Base-by-base conservation (phyloP, 1,140 invertebrate genomes). In the Papilio aristodemus region DNA sequence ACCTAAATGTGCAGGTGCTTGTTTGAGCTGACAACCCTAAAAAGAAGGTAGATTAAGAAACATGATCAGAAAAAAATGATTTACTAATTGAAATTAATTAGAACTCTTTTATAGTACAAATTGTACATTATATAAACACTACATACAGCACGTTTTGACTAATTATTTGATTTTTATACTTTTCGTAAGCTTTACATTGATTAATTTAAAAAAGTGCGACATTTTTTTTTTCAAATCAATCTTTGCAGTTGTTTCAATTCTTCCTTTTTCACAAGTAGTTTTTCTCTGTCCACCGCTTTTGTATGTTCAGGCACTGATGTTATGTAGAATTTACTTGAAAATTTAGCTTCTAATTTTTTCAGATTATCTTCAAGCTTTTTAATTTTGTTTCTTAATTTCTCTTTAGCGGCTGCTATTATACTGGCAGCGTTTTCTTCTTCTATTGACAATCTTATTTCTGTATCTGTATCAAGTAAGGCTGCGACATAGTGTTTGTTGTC, bases 161-260 rank as follows among this genome's bases (percentile, higher is more conserved):
- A n/a, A n/a, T n/a, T n/a, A n/a, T n/a, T n/a, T n/a, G n/a, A n/a
- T n/a, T n/a, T n/a, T n/a, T n/a, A n/a, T n/a, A n/a, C 17, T 10
- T 19, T 8, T 25, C 8, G 8, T 6, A 57, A 7, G 7, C n/a
- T 46, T 64, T 70, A 69, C 41, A 67, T 71, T 27, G 22, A 62
- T 46, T 32, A 32, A 32, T 32, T 32, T 6, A 32, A 2, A 32
- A 32, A 32, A 32, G 6, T n/a, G n/a, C n/a, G n/a, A n/a, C n/a
- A 32, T 32, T 3, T 2, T 32, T 32, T 57, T 67, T 37, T 32
- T 66, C 75, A 81, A 63, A 80, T 82, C 75, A 87, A 78, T 84
- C 81, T 87, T 80, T 84, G 77, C 27, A 89, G 76, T 69, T 84
- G 74, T 46, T 81, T 75, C 2, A 91, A 60, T 81, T 91, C 85